Evolutionary conservation across 1,140 invertebrate species (phyloP).

Genomic region (Neelides sp.): DNA sequence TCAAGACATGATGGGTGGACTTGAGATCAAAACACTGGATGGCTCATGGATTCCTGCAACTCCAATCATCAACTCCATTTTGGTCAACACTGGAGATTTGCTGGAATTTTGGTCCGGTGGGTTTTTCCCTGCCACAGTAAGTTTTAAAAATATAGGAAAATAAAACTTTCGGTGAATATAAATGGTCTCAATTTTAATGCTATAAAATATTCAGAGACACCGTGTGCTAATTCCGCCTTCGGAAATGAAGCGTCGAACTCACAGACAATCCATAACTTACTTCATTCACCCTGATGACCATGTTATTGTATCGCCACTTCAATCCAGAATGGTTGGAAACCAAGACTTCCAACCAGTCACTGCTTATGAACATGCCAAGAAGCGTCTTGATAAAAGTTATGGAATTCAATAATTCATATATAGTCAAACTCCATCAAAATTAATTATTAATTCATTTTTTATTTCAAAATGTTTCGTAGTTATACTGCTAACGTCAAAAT

Average conservation of each 20-base stretch:
- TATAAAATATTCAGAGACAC: slow-evolving; percentile 43
- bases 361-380: slow-evolving; percentile 18
- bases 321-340: not conserved
- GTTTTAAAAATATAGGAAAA: slow-evolving; percentile 31
- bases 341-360: slow-evolving; percentile 8
- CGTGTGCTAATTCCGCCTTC: slow-evolving; percentile 56
- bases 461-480: too few species aligned
- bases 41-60: slow-evolving; percentile 22
- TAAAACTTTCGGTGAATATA: not conserved
- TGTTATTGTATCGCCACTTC: slow-evolving; percentile 44
- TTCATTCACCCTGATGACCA: slow-evolving; percentile 60
- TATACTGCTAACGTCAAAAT: too few species aligned
- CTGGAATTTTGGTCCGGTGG: slow-evolving; percentile 61
- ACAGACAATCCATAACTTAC: slow-evolving; percentile 58
- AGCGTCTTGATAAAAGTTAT: too few species aligned
- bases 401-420: too few species aligned
- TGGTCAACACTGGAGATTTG: slow-evolving; percentile 66
- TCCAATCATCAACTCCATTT: slow-evolving; percentile 49
- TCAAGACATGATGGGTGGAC: slow-evolving; percentile 42
- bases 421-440: too few species aligned
- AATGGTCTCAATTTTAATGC: slow-evolving; percentile 5
- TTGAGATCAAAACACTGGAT: slow-evolving; percentile 26
- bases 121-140: slow-evolving; percentile 53
- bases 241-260: slow-evolving; percentile 43
- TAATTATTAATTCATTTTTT: too few species aligned